These are phyloP conservation scores for Thaumatotibia leucotreta DNA, from an alignment of 1,140 invertebrate genomes.

Conservation along the genomic window DNA sequence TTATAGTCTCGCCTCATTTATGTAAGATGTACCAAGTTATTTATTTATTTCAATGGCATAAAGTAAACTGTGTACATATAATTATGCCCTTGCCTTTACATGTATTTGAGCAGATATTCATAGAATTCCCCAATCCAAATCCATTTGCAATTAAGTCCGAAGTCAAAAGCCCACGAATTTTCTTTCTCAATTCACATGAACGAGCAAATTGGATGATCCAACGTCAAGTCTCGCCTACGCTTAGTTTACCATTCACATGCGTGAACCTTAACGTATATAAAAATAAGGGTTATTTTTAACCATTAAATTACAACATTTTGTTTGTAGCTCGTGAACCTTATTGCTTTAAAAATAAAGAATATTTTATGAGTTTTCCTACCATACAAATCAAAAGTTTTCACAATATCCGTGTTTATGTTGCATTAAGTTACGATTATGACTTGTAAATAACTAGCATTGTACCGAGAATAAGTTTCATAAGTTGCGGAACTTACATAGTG, in stretches of 20 bases:
- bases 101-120: neutral
- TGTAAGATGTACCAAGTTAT: too few species aligned
- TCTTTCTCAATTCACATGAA: conserved; percentile 5
- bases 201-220: conserved; percentile 7
- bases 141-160: conserved; percentile 1
- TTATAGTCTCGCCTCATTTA: too few species aligned
- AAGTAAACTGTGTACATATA: neutral
- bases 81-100: neutral
- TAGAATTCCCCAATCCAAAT: neutral
- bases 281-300: neutral
- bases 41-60: neutral
- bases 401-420: neutral
- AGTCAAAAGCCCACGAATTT: conserved; percentile 10
- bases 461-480: too few species aligned
- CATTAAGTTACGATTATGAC: neutral
- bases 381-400: conserved; percentile 4
- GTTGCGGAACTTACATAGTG: too few species aligned
- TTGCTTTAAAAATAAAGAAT: neutral
- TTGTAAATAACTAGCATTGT: too few species aligned
- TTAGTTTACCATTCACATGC: neutral
- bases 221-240: neutral
- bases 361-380: too few species aligned
- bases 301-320: neutral
- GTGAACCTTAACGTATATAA: neutral
- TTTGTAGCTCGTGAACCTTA: neutral